Evolutionary conservation across 2,113 vertebrate genomes (phyloP).

Genomic region (Corythaeola cristata): DNA sequence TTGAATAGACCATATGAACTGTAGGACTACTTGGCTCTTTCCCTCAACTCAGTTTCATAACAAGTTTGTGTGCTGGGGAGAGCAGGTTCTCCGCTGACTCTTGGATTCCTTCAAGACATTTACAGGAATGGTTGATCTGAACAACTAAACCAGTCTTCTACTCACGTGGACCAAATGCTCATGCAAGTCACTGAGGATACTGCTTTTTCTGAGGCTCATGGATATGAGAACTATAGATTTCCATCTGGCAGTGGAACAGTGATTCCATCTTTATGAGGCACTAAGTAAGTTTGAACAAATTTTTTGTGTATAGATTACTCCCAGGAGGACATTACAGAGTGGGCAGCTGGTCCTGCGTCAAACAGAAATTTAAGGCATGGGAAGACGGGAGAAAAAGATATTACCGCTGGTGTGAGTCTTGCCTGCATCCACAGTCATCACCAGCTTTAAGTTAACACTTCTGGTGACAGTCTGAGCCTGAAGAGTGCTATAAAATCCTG

Average conservation of each 20-base stretch:
- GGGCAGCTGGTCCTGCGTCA: conserved; percentile 16
- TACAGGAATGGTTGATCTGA: neutral
- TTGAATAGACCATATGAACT: neutral
- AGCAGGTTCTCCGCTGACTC: neutral
- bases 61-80: neutral
- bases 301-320: conserved; percentile 35
- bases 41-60: neutral
- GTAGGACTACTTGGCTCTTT: neutral
- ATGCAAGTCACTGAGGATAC: neutral
- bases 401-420: neutral
- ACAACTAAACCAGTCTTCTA: neutral
- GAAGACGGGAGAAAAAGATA: neutral
- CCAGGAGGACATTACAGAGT: neutral
- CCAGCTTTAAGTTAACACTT: neutral
- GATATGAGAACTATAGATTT: conserved; percentile 12
- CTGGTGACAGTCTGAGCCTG: neutral
- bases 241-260: conserved; percentile 23
- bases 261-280: conserved; percentile 45
- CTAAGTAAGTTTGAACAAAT: conserved; percentile 52
- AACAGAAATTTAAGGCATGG: neutral
- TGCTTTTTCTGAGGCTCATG: neutral
- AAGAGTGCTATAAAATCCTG: neutral
- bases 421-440: neutral
- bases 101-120: neutral
- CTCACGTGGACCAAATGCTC: neutral